Evolutionary conservation across 2,797 vertebrate genomes (phyloP).

Genomic region (Alectoris magna): DNA sequence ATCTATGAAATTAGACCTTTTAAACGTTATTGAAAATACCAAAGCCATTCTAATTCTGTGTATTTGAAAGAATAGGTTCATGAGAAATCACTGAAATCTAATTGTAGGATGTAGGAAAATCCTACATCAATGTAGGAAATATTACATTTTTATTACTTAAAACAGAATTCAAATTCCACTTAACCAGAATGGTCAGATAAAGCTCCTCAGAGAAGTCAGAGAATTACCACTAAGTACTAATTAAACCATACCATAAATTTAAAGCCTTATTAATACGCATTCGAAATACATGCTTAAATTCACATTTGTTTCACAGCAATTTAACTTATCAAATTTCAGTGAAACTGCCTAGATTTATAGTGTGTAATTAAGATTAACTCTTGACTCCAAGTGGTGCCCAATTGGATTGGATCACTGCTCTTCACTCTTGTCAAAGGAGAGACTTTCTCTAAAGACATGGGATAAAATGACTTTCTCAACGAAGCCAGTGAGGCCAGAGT

Average conservation of each 20-base stretch:
- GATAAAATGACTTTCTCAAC: not conserved
- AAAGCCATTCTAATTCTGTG: not conserved
- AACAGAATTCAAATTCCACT: not conserved
- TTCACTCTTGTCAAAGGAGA: not conserved
- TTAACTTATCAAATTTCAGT: not conserved
- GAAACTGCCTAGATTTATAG: not conserved
- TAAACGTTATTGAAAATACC: not conserved
- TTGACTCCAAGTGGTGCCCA: not conserved
- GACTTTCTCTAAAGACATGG: not conserved
- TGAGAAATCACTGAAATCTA: not conserved
- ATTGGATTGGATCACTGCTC: not conserved
- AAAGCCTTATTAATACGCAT: not conserved
- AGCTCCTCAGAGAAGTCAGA: not conserved
- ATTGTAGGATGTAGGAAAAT: not conserved
- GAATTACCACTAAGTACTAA: not conserved
- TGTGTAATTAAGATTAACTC: not conserved
- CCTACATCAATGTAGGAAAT: accelerated
- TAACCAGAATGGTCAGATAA: not conserved
- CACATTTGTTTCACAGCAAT: not conserved
- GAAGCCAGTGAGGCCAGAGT: not conserved
- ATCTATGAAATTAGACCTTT: not conserved
- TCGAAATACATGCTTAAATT: not conserved
- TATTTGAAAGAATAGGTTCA: not conserved
- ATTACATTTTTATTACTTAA: not conserved
- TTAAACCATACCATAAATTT: not conserved